These are phyloP conservation scores for Macroramphosus scolopax DNA, from an alignment of 2,797 vertebrate genomes.

Conservation along the genomic window DNA sequence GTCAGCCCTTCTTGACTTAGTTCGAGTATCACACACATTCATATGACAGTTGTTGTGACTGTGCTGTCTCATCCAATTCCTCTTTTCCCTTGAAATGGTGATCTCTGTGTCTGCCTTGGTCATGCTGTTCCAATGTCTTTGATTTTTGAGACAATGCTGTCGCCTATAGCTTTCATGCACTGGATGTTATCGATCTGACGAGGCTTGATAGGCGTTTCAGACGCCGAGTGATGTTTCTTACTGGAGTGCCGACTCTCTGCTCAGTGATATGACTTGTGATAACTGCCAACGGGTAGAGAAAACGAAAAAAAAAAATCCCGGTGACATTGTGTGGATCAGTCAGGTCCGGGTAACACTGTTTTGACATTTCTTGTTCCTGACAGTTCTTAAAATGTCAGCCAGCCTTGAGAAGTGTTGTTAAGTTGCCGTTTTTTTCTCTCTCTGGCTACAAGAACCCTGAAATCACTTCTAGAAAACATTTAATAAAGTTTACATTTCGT, in stretches of 20 bases:
- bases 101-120: constrained; percentile 26
- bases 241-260: constrained; percentile 4
- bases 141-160: constrained; percentile 12
- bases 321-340: constrained; percentile 15
- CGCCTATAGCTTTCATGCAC: constrained; percentile 9
- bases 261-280: not conserved
- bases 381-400: constrained; percentile 16
- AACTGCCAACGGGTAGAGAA: constrained; percentile 10
- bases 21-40: constrained; percentile 26
- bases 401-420: too few relatives aligned
- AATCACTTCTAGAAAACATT: too few relatives aligned
- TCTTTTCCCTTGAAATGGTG: constrained; percentile 34
- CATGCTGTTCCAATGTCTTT: too few relatives aligned
- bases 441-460: not conserved
- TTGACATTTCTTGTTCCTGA: constrained; percentile 19
- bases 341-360: not conserved
- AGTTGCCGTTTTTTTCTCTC: constrained; percentile 13
- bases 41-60: constrained; percentile 58
- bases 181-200: constrained; percentile 5
- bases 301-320: constrained; percentile 11
- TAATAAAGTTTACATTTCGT: too few relatives aligned
- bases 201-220: constrained; percentile 5
- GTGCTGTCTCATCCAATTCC: constrained; percentile 38
- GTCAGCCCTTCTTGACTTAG: constrained; percentile 30
- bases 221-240: not conserved